Evolutionary conservation across 2,888 invertebrate species (phyloP).

Genomic region (Neoscelio sp.): DNA sequence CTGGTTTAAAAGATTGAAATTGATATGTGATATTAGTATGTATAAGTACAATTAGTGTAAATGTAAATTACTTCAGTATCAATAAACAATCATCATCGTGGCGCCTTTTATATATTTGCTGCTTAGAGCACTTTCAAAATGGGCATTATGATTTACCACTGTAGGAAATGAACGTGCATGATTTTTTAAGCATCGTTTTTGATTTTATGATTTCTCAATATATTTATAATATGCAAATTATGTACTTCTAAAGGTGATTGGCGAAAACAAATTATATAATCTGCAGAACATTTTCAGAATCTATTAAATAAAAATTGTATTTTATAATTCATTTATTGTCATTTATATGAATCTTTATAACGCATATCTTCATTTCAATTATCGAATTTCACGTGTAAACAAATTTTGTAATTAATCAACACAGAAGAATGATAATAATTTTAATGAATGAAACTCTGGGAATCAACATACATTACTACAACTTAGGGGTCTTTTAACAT

Average conservation of each 20-base stretch:
- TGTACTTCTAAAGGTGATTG: neutral
- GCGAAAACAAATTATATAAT: constrained; percentile 57
- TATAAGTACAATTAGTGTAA: constrained; percentile 24
- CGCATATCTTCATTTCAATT: neutral
- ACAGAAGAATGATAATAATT: neutral
- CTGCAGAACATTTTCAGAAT: neutral
- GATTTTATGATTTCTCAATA: neutral
- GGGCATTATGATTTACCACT: neutral
- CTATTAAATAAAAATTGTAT: neutral
- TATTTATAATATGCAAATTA: neutral
- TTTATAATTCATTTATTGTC: no score
- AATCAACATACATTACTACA: constrained; percentile 9
- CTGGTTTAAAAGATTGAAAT: constrained; percentile 32
- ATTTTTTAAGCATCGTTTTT: neutral
- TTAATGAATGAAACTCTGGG: neutral
- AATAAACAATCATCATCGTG: neutral
- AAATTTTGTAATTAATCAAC: neutral
- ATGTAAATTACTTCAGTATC: constrained; percentile 22
- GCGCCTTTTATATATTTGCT: neutral
- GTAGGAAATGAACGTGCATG: neutral
- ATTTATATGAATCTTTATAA: neutral
- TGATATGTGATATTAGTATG: constrained; percentile 18
- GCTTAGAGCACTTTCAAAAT: neutral
- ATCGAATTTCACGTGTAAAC: neutral
- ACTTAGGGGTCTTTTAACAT: neutral